A percentile compares a stretch with the other conserved stretches of the same genome.
Conservation (phyloP, 2,888 invertebrate genomes). For the Campopleginae sp. region DNA sequence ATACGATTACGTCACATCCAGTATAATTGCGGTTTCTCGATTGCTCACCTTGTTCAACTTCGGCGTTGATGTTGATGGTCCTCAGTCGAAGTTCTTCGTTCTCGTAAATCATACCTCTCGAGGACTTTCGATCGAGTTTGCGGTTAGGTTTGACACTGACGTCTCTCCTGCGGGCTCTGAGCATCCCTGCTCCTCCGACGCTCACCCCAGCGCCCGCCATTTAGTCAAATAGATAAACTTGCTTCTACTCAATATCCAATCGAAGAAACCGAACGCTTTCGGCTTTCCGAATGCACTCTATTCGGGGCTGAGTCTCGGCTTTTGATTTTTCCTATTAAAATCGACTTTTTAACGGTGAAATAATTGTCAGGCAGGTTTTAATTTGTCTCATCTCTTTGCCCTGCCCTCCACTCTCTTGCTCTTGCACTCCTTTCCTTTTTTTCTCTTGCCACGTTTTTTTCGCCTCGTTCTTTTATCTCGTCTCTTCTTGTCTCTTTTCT, state of each 20-base stretch:
- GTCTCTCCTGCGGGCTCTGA: constrained; percentile 94
- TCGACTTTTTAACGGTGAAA: not conserved
- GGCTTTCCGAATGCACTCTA: not conserved
- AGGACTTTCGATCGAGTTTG: constrained; percentile 95
- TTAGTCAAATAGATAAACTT: constrained; percentile 69
- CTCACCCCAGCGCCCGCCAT: constrained; percentile 78
- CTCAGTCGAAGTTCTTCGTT: constrained; percentile 95
- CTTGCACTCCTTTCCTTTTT: not conserved
- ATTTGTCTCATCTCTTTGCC: constrained; percentile 15
- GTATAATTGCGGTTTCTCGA: constrained; percentile 11
- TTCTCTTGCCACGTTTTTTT: constrained; percentile 41
- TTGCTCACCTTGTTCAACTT: constrained; percentile 93
- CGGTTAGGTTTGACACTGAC: constrained; percentile 95
- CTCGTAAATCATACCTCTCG: constrained; percentile 96
- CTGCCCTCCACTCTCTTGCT: constrained; percentile 1
- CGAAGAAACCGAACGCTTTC: not conserved
- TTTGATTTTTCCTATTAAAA: not conserved
- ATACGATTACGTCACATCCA: not conserved
- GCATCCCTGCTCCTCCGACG: constrained; percentile 86
- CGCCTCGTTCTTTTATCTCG: constrained; percentile 45
- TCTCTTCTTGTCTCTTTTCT: constrained; percentile 60
- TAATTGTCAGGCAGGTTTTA: constrained; percentile 13
- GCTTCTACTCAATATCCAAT: not conserved
- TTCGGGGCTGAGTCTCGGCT: not conserved
- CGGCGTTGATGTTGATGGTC: constrained; percentile 96